These are phyloP conservation scores for Spodoptera picta DNA, from an alignment of 2,888 invertebrate genomes.

Conservation along the genomic window DNA sequence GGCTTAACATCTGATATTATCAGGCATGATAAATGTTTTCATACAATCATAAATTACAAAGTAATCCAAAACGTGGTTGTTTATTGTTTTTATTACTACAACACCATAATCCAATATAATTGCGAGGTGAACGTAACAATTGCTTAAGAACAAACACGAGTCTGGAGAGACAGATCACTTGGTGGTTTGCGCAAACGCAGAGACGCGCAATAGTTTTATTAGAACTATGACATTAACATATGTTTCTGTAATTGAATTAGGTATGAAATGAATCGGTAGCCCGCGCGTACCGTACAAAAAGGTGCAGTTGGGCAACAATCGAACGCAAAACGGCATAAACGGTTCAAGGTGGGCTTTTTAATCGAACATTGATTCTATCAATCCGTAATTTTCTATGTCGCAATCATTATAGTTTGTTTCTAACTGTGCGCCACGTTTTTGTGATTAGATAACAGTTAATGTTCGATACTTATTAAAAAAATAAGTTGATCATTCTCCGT, in stretches of 20 bases:
- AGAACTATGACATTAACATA: constrained; percentile 81
- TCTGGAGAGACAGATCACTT: constrained; percentile 52
- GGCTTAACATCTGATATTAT: constrained; percentile 54
- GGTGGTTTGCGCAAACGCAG: constrained; percentile 65
- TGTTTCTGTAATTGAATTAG: constrained; percentile 81
- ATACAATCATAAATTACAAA: constrained; percentile 57
- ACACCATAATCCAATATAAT: constrained; percentile 56
- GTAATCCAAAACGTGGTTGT: constrained; percentile 56
- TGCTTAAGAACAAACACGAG: constrained; percentile 61
- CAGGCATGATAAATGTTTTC: constrained; percentile 54
- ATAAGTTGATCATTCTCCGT: constrained; percentile 25
- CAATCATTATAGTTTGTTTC: constrained; percentile 64
- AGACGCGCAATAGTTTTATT: constrained; percentile 66
- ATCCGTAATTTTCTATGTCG: constrained; percentile 67
- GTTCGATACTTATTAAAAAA: constrained; percentile 62
- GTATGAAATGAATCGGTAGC: constrained; percentile 73
- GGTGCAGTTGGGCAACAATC: constrained; percentile 65
- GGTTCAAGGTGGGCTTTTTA: constrained; percentile 77
- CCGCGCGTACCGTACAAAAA: constrained; percentile 56
- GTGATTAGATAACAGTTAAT: constrained; percentile 63
- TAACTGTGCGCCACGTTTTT: constrained; percentile 64
- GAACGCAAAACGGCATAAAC: constrained; percentile 68
- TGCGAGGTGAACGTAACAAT: constrained; percentile 62
- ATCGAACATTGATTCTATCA: constrained; percentile 64
- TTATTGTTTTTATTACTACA: constrained; percentile 47